Conservation (phyloP, 2,797 vertebrate species). For the Semaprochilodus insignis region DNA sequence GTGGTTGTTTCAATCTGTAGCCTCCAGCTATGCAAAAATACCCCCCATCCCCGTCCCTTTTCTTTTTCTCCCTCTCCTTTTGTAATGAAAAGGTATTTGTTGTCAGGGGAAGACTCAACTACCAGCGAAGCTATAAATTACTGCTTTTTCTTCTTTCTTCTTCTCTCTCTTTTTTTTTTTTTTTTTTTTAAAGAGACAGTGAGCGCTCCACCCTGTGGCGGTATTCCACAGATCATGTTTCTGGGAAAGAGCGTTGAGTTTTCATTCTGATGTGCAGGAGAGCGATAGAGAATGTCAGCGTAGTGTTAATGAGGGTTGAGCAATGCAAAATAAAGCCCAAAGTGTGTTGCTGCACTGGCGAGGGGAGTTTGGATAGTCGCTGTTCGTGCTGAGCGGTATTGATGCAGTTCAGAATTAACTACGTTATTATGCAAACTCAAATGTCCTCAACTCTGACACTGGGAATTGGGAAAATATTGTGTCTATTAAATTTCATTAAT, state of each 20-base stretch:
- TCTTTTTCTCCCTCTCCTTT: constrained; percentile 59
- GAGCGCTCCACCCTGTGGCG: constrained; percentile 70
- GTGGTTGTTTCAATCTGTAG: constrained; percentile 80
- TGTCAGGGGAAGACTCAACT: constrained; percentile 78
- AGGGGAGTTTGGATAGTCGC: neutral
- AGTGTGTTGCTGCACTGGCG: neutral
- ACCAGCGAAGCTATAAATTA: constrained; percentile 80
- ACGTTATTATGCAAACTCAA: no score
- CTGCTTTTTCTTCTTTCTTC: constrained; percentile 32
- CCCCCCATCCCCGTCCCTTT: constrained; percentile 7
- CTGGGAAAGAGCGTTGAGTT: constrained; percentile 70
- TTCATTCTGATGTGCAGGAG: constrained; percentile 67
- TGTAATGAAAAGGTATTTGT: constrained; percentile 83
- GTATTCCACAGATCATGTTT: constrained; percentile 74
- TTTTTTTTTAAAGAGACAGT: constrained; percentile 47
- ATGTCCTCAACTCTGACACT: no score
- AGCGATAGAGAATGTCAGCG: constrained; percentile 48
- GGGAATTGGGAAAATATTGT: neutral
- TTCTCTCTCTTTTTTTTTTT: constrained; percentile 26
- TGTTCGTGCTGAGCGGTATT: no score
- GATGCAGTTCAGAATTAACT: no score
- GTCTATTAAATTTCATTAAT: neutral
- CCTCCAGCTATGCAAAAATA: constrained; percentile 70
- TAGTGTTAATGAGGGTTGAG: constrained; percentile 9
- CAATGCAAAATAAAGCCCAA: no score